Conservation (phyloP, 1,140 invertebrate genomes). For the Trinorchestia longiramus region DNA sequence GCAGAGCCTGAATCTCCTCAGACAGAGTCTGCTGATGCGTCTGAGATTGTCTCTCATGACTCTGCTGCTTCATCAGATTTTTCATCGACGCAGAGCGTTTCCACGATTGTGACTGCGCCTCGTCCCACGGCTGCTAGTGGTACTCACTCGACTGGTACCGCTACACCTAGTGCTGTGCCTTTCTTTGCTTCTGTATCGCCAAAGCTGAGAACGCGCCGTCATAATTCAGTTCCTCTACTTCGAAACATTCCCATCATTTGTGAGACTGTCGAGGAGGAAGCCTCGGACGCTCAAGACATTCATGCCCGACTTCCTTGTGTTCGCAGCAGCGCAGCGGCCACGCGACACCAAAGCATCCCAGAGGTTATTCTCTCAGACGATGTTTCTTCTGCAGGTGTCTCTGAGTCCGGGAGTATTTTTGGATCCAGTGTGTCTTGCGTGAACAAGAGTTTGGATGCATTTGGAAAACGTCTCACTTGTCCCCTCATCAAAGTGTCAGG, state of each 20-base stretch:
- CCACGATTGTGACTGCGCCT: not conserved
- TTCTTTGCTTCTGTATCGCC: not conserved
- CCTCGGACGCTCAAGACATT: not conserved
- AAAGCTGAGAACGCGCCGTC: slow-evolving; percentile 15
- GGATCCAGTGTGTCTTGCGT: not conserved
- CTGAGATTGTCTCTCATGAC: not conserved
- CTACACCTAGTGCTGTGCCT: not conserved
- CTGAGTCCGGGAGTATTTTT: not conserved
- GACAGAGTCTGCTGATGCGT: not conserved
- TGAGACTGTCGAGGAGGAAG: slow-evolving; percentile 32
- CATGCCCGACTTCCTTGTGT: not conserved
- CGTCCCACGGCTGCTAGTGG: not conserved
- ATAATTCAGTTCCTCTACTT: slow-evolving; percentile 38
- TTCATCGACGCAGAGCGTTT: not conserved
- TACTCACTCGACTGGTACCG: not conserved
- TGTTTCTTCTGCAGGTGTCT: not conserved
- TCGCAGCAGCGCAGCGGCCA: slow-evolving; percentile 1
- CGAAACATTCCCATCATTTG: slow-evolving; percentile 37
- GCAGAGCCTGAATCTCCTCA: not conserved
- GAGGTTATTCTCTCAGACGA: slow-evolving; percentile 32
- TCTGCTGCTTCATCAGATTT: not conserved
- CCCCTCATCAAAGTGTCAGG: slow-evolving; percentile 1
- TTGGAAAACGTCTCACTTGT: slow-evolving; percentile 22
- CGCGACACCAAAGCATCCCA: slow-evolving; percentile 21
- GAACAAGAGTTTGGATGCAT: slow-evolving; percentile 14